A percentile compares a stretch with the other conserved stretches of the same genome.
Evolutionary conservation across 2,113 vertebrate genomes (phyloP).

Genomic region (Narcine bancroftii): DNA sequence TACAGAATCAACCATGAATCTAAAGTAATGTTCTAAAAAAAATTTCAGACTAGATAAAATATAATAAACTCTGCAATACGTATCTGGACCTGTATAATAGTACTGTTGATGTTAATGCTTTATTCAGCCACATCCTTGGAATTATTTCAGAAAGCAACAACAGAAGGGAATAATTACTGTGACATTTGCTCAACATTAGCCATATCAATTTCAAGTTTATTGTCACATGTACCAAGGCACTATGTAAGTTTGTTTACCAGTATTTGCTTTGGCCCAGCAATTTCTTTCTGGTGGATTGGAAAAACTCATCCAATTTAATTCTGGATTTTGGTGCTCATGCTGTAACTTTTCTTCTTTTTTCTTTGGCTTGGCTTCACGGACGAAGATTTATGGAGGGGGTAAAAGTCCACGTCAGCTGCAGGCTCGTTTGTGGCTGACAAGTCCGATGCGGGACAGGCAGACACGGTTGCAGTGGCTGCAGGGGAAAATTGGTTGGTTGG

Average conservation of each 20-base stretch:
- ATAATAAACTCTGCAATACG: background rate
- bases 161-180: background rate
- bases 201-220: too few species aligned
- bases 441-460: too few species aligned
- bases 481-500: too few species aligned
- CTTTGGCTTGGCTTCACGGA: too few species aligned
- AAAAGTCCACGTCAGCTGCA: too few species aligned
- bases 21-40: conserved; percentile 6
- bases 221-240: too few species aligned
- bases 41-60: background rate
- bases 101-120: background rate
- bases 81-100: background rate
- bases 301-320: background rate
- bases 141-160: background rate
- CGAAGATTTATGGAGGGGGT: too few species aligned
- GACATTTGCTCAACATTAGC: background rate
- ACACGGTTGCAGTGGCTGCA: too few species aligned
- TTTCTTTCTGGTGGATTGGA: background rate
- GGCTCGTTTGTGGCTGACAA: too few species aligned
- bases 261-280: background rate
- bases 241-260: too few species aligned
- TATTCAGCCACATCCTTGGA: background rate
- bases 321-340: background rate
- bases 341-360: too few species aligned
- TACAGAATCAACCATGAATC: background rate